Conservation (phyloP, 2,113 vertebrate genomes). For the Pedetes capensis region DNA sequence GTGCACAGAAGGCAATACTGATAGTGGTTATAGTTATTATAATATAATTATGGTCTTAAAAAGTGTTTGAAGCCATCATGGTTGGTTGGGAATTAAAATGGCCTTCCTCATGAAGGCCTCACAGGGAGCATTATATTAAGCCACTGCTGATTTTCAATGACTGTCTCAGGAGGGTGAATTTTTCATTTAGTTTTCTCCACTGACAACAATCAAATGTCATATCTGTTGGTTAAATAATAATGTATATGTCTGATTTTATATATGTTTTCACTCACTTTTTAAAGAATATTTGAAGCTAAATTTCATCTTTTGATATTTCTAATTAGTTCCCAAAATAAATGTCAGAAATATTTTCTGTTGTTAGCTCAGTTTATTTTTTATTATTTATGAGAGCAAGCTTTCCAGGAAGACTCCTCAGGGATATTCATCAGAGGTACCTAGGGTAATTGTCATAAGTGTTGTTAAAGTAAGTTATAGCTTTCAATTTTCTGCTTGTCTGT, state of each 20-base stretch:
- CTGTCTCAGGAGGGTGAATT: slow-evolving; percentile 44
- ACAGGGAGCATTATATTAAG: not conserved
- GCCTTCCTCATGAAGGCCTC: not conserved
- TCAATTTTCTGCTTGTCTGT: not conserved
- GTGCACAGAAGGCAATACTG: not conserved
- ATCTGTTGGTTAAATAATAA: slow-evolving; percentile 35
- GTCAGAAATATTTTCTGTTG: not conserved
- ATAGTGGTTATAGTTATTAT: not conserved
- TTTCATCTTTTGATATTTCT: not conserved
- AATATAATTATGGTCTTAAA: slow-evolving; percentile 34
- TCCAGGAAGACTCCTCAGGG: not conserved
- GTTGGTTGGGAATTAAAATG: slow-evolving; percentile 13
- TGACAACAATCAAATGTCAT: slow-evolving; percentile 29
- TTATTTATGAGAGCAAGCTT: not conserved
- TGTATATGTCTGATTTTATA: not conserved
- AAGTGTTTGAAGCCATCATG: not conserved
- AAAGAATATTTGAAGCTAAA: slow-evolving; percentile 12
- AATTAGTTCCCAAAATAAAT: not conserved
- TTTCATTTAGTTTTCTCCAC: slow-evolving; percentile 51
- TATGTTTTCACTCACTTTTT: not conserved
- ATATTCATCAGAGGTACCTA: not conserved
- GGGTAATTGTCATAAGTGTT: not conserved
- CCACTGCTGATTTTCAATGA: slow-evolving; percentile 41
- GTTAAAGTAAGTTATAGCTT: slow-evolving; percentile 18
- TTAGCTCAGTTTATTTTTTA: slow-evolving; percentile 10